Evolutionary conservation across 2,797 vertebrate genomes (phyloP).

Genomic region (Vipera latastei): DNA sequence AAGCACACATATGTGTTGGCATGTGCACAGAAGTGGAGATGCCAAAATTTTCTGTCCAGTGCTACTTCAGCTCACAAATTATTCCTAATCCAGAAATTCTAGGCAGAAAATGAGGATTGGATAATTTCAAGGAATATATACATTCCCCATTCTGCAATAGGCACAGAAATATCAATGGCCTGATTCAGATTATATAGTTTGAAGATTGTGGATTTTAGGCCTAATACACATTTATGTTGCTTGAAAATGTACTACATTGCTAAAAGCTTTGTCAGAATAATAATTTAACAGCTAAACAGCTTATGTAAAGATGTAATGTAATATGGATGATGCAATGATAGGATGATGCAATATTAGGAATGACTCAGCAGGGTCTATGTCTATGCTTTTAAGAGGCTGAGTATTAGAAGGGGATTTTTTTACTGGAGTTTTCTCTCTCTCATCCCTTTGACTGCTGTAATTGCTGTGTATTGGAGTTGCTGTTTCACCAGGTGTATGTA

Average conservation of each 20-base stretch:
- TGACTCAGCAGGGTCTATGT: too few relatives aligned
- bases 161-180: neutral
- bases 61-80: neutral
- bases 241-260: neutral
- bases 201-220: neutral
- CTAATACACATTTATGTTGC: neutral
- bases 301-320: too few relatives aligned
- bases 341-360: too few relatives aligned
- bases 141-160: neutral
- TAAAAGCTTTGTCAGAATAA: neutral
- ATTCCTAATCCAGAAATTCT: neutral
- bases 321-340: too few relatives aligned
- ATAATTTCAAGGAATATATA: neutral
- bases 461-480: too few relatives aligned
- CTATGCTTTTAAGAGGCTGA: too few relatives aligned
- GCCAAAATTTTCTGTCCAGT: neutral
- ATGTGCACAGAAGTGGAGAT: neutral
- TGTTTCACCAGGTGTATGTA: too few relatives aligned
- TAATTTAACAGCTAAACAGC: too few relatives aligned
- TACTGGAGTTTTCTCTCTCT: too few relatives aligned
- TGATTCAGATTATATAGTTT: neutral
- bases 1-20: neutral
- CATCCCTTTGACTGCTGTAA: too few relatives aligned
- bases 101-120: neutral
- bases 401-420: too few relatives aligned